Base-by-base conservation (phyloP, 64 coral and sea anemone species). In the Exaiptasia diaphana region DNA sequence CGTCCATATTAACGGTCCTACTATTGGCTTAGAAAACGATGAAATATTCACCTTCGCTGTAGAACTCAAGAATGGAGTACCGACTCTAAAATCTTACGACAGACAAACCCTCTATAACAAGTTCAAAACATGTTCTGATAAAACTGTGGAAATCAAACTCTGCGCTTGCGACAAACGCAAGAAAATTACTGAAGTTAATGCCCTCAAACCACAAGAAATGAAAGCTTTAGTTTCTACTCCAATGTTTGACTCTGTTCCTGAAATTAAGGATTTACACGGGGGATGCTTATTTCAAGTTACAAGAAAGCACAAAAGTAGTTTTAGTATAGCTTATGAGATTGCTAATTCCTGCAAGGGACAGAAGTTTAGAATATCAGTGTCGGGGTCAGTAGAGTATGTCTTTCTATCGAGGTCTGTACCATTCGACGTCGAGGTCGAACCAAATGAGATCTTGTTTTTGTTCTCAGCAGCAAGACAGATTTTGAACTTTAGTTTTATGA, bases 31-130 rank as follows among this genome's bases (percentile, higher is more conserved):
- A 27, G 49, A 14, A 17, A 20, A 79, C 26, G 61, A 84, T 45
- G 88, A 91, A 78, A 23, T 91, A 11, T 84, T 83, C 13, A 75
- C 44, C 22, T 45, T 85, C 14, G 75, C 75, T 39, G 45, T 88
- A 1, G 31, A 79, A 44, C 23, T 60, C n/a, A 62, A 62, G 25
- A 31, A 31, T 3, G 17, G 15, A 62, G 34, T 31, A 13, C 58
- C 24, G 0, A 62, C 3, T 31, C 58, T 62, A 27, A 80, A 59
- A 8, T 80, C 38, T 5, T 28, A 8, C 56, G 76, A 18, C 1
- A 62, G 58, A 12, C 39, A 64, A 38, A 62, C 76, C 4, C 22
- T 23, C 34, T 80, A 80, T 26, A 80, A 59, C 38, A 80, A 80
- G 23, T 80, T 80, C 32, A 60, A 44, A 59, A 26, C 34, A 24